Evolutionary conservation across 2,113 vertebrate genomes (phyloP), one percentile per base, ranked within the genome.

Genomic region (Chlamydotis undulata): DNA sequence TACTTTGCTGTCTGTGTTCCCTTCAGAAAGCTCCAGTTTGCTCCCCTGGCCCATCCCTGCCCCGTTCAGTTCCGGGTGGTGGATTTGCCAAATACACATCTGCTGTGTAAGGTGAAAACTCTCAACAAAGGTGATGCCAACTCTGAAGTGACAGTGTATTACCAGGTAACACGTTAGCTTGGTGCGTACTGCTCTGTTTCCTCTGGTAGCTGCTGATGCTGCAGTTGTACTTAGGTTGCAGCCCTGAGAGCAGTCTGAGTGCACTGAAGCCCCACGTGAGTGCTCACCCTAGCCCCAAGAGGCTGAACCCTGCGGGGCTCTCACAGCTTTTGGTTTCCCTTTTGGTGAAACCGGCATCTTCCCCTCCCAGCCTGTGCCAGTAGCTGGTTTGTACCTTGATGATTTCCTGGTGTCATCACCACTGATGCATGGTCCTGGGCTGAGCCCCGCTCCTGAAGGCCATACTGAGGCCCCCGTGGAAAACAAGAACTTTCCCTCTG

Each of bases 111-210:
- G 98, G 98, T 99, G 92, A 99, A 98, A 87, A 98, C 99, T 19
- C 98, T 99, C 43, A 99, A 99, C 98, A 99, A 98, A 97, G 98
- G 98, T 2, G 99, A 99, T 50, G 98, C 99, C 93, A 99, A 99
- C 98, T 99, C 99, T 0, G 99, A 99, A 96, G 99, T 99, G 97
- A 99, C 99, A 0, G 98, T 99, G 19, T 99, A 99, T 92, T 99
- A 98, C 96, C 99, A 99, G 99, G 99, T 99, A 87, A 86, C 0
- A 3, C 12, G 6, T 22, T 19, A 13, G 59, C 82, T 68, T 10
- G 39, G 45, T 11, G 4, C 8, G 29, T 33, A 1, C 60, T 47
- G 14, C 2, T 59, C 75, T 37, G 1, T 26, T 49, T 52, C 45
- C 43, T 39, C 55, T 33, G 65, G n/a, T 28, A 15, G 19, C 75